Base-by-base conservation (phyloP, 2,797 vertebrate species). In the Macrochelys suwanniensis region DNA sequence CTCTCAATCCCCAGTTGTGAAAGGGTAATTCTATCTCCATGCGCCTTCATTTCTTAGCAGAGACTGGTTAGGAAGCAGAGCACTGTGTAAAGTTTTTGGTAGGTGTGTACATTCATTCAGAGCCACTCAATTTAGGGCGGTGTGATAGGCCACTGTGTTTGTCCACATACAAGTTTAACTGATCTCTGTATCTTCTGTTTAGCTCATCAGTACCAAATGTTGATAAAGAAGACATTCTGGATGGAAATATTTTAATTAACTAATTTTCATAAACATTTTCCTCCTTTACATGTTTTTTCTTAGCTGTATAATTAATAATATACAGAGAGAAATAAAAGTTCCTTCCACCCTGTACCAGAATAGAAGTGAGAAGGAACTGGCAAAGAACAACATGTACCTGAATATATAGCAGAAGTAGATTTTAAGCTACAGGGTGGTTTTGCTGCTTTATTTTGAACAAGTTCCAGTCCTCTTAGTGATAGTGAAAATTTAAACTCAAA, bases 261-360 rank as follows among this genome's bases (percentile, higher is more conserved):
- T 93, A 88, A 51, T 92, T 94, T 89, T 83, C 76, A 90, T 90
- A 92, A 84, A 6, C 5, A 50, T 10, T 54, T 95, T 93, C n/a
- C 65, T 93, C 16, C 77, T 53, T 82, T 85, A 68, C 87, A 77
- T 33, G 7, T 94, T 88, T 96, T 61, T 92, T 94, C 87, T 93
- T 94, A 51, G 47, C 86, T 92, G 59, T 56, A 51, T 96, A 95
- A 96, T 90, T 86, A 90, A 86, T 94, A 59, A 56, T 77, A 92
- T 92, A 79, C 81, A 84, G 79, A 92, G 71, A 95, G 95, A 97
- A 97, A 95, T 96, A 93, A 95, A 96, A 89, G 92, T 93, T 93
- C 88, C 90, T 97, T 95, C 91, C 93, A 96, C 42, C 56, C 91
- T 51, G 51, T 53, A 82, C 74, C 82, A 86, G 59, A 92, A 91